Conservation (phyloP, 2,797 vertebrate species). For the Tragopan temminckii region DNA sequence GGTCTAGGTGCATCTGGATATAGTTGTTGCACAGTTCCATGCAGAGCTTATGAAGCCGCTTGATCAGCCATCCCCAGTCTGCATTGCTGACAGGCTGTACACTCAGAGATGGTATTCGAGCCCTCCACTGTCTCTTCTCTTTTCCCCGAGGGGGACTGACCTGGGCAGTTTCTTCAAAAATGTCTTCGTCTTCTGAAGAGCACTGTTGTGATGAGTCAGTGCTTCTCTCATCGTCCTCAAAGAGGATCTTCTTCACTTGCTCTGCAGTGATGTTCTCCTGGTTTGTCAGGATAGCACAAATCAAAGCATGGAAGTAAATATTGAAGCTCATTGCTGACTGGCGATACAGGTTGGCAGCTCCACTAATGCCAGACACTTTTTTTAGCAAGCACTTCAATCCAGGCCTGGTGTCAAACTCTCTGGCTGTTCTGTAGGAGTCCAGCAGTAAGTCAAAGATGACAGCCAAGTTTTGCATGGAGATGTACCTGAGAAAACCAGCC, state of each 20-base stretch:
- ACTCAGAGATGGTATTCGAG: constrained; percentile 88
- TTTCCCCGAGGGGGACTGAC: constrained; percentile 93
- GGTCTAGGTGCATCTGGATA: constrained; percentile 96
- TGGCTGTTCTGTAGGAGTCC: constrained; percentile 95
- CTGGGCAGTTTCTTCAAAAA: constrained; percentile 97
- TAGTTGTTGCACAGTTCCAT: constrained; percentile 96
- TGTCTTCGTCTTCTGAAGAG: constrained; percentile 97
- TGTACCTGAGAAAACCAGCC: constrained; percentile 95
- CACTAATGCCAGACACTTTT: constrained; percentile 95
- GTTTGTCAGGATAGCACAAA: constrained; percentile 92
- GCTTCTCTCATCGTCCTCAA: constrained; percentile 93
- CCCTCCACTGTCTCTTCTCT: constrained; percentile 90
- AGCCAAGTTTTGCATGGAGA: constrained; percentile 97
- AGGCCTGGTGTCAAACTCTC: constrained; percentile 95
- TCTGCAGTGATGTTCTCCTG: constrained; percentile 91
- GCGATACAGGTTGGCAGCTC: constrained; percentile 95
- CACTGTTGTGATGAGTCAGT: constrained; percentile 95
- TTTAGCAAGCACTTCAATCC: constrained; percentile 97
- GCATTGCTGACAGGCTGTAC: constrained; percentile 89
- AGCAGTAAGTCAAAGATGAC: constrained; percentile 97
- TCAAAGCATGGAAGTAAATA: constrained; percentile 95
- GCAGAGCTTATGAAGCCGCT: constrained; percentile 93
- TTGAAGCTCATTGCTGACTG: constrained; percentile 98
- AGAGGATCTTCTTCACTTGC: constrained; percentile 94
- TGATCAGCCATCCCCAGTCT: constrained; percentile 96